Evolutionary conservation across 1,140 invertebrate species (phyloP).

Genomic region (Dendroctonus ponderosae): DNA sequence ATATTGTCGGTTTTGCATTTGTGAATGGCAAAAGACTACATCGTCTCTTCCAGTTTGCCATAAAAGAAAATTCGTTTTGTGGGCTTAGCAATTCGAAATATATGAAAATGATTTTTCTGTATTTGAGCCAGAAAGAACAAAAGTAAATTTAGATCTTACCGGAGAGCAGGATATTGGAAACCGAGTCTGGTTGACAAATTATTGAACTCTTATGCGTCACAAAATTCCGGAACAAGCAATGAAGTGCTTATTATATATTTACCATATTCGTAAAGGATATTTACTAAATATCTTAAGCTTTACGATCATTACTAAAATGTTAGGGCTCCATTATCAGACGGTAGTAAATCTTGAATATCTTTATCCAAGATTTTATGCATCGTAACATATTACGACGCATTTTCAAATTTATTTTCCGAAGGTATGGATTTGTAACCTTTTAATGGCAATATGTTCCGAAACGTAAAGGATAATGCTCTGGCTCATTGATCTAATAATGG

Average conservation of each 20-base stretch:
- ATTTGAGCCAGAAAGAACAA: neutral
- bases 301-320: slow-evolving; percentile 17
- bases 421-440: slow-evolving; percentile 22
- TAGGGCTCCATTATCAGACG: slow-evolving; percentile 12
- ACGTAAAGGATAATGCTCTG: slow-evolving; percentile 13
- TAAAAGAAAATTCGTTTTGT: no score
- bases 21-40: no score
- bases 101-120: neutral
- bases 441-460: slow-evolving; percentile 18
- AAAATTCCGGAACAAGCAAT: no score
- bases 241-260: no score
- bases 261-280: no score
- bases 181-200: neutral
- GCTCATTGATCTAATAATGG: slow-evolving; percentile 9
- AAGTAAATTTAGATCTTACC: neutral
- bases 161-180: no score
- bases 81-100: no score
- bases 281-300: no score
- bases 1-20: no score
- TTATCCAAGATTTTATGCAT: slow-evolving; percentile 24
- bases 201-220: neutral
- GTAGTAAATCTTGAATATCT: slow-evolving; percentile 18
- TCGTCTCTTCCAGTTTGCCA: no score
- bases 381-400: slow-evolving; percentile 20
- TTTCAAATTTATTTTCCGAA: slow-evolving; percentile 23